These are phyloP conservation scores for Eucidaris tribuloides DNA, from an alignment of 35 echinoderm and acorn worm genomes.

Conservation along the genomic window DNA sequence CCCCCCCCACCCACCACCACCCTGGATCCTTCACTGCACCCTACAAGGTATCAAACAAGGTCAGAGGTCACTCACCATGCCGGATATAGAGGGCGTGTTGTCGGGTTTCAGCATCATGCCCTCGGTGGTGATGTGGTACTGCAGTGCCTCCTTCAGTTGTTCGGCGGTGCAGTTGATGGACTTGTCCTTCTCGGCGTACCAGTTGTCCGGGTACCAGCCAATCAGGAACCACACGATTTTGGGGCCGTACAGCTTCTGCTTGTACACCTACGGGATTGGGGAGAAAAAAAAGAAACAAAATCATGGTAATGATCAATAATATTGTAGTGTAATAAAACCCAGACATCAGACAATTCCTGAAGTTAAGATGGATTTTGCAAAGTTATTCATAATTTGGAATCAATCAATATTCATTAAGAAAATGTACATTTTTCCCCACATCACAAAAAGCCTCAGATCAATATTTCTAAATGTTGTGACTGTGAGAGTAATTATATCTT, in stretches of 20 bases:
- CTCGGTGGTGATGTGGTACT: slow-evolving; percentile 89
- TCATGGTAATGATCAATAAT: not conserved
- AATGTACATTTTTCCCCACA: not conserved
- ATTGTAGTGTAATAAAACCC: not conserved
- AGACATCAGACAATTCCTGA: too few relatives aligned
- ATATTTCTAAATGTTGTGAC: not conserved
- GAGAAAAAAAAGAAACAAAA: slow-evolving; percentile 19
- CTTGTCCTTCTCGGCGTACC: slow-evolving; percentile 70
- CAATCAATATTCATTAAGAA: not conserved
- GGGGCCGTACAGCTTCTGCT: slow-evolving; percentile 72
- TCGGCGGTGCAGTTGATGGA: slow-evolving; percentile 75
- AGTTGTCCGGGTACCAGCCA: slow-evolving; percentile 97
- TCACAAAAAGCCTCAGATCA: not conserved
- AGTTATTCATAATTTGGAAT: not conserved
- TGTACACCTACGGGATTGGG: slow-evolving; percentile 93
- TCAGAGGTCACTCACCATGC: slow-evolving; percentile 65
- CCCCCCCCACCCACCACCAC: too few relatives aligned
- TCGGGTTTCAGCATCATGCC: slow-evolving; percentile 95
- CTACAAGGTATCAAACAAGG: too few relatives aligned
- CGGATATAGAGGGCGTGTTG: slow-evolving; percentile 79
- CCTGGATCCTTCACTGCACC: too few relatives aligned
- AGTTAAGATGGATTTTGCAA: too few relatives aligned
- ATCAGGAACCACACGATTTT: slow-evolving; percentile 92
- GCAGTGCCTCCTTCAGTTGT: slow-evolving; percentile 75
- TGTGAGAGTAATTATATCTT: too few relatives aligned